Percentiles rank a stretch among this genome's conserved stretches.
Evolutionary conservation across 1,140 invertebrate genomes (phyloP).

Genomic region (Drosophila oshimai): DNA sequence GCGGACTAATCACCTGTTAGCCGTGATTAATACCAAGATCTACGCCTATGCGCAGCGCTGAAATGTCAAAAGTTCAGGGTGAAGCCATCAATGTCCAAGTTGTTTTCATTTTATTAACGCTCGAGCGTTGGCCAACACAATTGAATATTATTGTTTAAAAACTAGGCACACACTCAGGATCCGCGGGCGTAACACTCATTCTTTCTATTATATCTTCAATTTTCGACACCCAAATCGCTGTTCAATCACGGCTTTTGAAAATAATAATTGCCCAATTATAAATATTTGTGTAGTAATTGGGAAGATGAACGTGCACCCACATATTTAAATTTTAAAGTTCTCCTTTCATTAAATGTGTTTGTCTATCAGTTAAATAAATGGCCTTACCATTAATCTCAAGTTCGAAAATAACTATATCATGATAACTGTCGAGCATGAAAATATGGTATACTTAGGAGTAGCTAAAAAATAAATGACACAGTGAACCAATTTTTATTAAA

Average conservation of each 20-base stretch:
- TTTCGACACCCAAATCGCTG: slow-evolving; percentile 20
- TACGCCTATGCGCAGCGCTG: slow-evolving; percentile 33
- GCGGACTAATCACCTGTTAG: slow-evolving; percentile 70
- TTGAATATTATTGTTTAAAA: slow-evolving; percentile 16
- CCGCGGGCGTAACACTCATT: slow-evolving; percentile 3
- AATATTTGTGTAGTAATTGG: neutral
- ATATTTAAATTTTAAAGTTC: neutral
- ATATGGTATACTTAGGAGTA: neutral
- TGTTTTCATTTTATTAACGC: slow-evolving; percentile 51
- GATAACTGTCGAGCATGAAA: slow-evolving; percentile 10
- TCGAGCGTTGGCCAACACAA: slow-evolving; percentile 40
- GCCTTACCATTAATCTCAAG: neutral
- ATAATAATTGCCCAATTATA: slow-evolving; percentile 31
- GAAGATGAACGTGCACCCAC: neutral
- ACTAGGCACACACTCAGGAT: neutral
- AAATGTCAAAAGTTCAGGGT: slow-evolving; percentile 75
- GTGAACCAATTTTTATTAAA: slow-evolving; percentile 42
- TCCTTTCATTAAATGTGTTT: neutral
- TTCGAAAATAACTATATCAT: slow-evolving; percentile 20
- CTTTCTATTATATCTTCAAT: slow-evolving; percentile 14
- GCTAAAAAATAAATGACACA: slow-evolving; percentile 21
- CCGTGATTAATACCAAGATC: slow-evolving; percentile 68
- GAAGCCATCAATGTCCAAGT: slow-evolving; percentile 72
- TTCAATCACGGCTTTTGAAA: slow-evolving; percentile 6
- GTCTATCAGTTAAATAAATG: slow-evolving; percentile 13